phyloP scores from a whole-genome alignment of 2,113 vertebrate genomes.

The Sylvilagus bachmani region DNA sequence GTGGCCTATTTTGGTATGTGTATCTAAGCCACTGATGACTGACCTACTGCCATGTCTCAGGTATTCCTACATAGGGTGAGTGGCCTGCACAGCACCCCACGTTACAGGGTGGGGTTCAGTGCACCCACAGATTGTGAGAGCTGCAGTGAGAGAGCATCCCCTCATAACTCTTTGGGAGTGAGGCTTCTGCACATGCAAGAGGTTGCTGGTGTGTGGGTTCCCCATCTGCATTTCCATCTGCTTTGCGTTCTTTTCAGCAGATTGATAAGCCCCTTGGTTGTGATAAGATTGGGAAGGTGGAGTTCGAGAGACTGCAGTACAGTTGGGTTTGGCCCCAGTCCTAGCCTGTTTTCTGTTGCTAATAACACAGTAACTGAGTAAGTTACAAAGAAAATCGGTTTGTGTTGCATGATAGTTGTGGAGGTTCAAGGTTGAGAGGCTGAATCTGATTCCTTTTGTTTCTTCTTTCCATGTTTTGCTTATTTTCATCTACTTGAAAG shows the following conservation, averaged over 20 bases:
- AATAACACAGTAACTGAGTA: no score
- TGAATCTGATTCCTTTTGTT: no score
- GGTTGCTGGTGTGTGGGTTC: not conserved
- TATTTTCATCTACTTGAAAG: no score
- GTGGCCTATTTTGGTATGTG: not conserved
- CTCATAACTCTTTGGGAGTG: not conserved
- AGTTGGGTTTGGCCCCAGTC: no score
- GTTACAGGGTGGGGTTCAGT: not conserved
- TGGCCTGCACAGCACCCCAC: not conserved
- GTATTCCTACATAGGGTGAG: not conserved
- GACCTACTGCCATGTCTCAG: not conserved
- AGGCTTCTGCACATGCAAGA: not conserved
- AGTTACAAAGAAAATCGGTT: no score
- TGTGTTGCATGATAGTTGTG: no score
- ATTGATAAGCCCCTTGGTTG: not conserved
- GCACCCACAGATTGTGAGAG: not conserved
- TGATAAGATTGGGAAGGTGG: not conserved
- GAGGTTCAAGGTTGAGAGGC: no score
- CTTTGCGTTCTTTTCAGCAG: not conserved
- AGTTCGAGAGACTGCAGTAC: not conserved
- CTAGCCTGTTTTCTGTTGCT: no score
- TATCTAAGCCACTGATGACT: rapidly evolving
- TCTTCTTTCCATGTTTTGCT: no score
- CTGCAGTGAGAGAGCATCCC: not conserved
- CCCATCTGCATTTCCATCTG: not conserved